Percentiles rank a stretch among this genome's conserved stretches.
phyloP scores from a whole-genome alignment of 2,113 vertebrate species.

The Amia ocellicauda region DNA sequence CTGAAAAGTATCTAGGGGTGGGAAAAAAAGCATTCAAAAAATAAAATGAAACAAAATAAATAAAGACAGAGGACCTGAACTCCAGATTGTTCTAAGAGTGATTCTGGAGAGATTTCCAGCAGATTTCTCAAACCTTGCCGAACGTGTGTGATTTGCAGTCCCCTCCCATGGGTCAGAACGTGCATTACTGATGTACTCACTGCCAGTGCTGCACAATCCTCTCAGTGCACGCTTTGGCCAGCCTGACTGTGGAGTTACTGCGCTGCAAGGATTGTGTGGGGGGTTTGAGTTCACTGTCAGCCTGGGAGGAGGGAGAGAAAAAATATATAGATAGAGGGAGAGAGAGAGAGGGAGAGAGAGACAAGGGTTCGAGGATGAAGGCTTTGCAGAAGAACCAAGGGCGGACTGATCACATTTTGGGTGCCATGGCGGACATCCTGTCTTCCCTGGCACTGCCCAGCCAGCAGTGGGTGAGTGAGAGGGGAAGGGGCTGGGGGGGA shows the following conservation, averaged over 20 bases:
- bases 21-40: too few relatives aligned
- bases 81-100: too few relatives aligned
- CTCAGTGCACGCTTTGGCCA: too few relatives aligned
- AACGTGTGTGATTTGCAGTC: too few relatives aligned
- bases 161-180: too few relatives aligned
- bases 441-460: constrained; percentile 72
- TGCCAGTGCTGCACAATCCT: too few relatives aligned
- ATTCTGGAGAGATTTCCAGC: too few relatives aligned
- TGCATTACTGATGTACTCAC: too few relatives aligned
- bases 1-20: too few relatives aligned
- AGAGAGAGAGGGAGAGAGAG: constrained; percentile 4
- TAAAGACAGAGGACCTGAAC: too few relatives aligned
- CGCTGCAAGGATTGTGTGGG: constrained; percentile 33
- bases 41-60: too few relatives aligned
- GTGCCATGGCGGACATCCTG: constrained; percentile 76
- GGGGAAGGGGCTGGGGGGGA: neutral
- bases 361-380: constrained; percentile 57
- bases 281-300: constrained; percentile 1
- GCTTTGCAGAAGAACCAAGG: constrained; percentile 67
- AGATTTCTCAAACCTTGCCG: too few relatives aligned
- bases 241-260: neutral
- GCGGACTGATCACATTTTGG: constrained; percentile 75
- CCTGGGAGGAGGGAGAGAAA: constrained; percentile 23
- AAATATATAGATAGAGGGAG: constrained; percentile 4
- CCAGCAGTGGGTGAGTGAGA: constrained; percentile 69